Conservation (phyloP, 92 coral and sea anemone species). For the Porites lobata region DNA sequence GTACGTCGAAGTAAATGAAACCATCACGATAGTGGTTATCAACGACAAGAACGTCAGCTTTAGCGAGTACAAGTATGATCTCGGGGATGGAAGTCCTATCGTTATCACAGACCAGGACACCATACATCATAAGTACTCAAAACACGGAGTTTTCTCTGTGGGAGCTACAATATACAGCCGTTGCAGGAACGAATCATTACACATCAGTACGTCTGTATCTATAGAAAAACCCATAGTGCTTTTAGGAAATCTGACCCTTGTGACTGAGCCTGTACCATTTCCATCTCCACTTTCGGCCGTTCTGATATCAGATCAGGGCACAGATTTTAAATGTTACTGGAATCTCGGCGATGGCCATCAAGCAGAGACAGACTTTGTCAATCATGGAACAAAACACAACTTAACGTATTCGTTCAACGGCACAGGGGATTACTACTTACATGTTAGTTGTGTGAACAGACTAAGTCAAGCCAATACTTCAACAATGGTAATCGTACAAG, state of each 20-base stretch:
- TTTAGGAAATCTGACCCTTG: slow-evolving; percentile 37
- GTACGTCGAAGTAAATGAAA: slow-evolving; percentile 38
- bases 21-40: not conserved
- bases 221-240: slow-evolving; percentile 31
- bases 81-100: slow-evolving; percentile 47
- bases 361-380: not conserved
- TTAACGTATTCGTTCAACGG: slow-evolving; percentile 22
- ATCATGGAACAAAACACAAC: slow-evolving; percentile 20
- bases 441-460: slow-evolving; percentile 51
- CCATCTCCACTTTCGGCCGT: slow-evolving; percentile 10
- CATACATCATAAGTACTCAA: slow-evolving; percentile 18
- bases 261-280: slow-evolving; percentile 33
- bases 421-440: slow-evolving; percentile 43
- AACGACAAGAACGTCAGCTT: slow-evolving; percentile 32
- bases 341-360: slow-evolving; percentile 50
- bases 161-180: slow-evolving; percentile 22
- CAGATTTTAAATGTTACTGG: slow-evolving; percentile 66
- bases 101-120: slow-evolving; percentile 11
- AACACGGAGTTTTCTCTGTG: slow-evolving; percentile 7
- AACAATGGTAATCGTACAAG: slow-evolving; percentile 46
- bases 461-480: slow-evolving; percentile 37
- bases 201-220: slow-evolving; percentile 2
- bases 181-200: slow-evolving; percentile 40
- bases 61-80: slow-evolving; percentile 33
- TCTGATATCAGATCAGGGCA: slow-evolving; percentile 28